Conservation (phyloP, 1,140 invertebrate genomes). For the Zaprionus ornatus region DNA sequence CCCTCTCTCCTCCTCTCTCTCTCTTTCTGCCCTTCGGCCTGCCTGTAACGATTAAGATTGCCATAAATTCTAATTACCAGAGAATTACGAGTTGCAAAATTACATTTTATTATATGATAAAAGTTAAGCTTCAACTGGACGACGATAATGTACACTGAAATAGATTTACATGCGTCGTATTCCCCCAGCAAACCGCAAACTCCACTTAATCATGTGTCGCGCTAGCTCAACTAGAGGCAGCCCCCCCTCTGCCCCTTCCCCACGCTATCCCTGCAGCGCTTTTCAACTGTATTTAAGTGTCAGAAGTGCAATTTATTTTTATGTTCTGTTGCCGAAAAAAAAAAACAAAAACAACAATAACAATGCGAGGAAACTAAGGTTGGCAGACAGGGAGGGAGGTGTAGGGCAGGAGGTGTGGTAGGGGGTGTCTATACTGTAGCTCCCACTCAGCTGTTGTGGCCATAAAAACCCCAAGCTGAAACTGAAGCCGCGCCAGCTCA, state of each 20-base stretch:
- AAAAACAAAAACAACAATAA: constrained; percentile 36
- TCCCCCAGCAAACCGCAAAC: constrained; percentile 67
- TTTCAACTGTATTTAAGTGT: constrained; percentile 76
- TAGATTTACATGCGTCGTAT: constrained; percentile 80
- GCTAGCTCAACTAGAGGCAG: constrained; percentile 10
- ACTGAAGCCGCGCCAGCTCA: constrained; percentile 2
- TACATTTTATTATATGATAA: constrained; percentile 83
- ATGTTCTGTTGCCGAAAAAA: constrained; percentile 74
- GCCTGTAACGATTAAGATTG: constrained; percentile 76
- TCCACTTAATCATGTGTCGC: constrained; percentile 80
- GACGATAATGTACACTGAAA: constrained; percentile 81
- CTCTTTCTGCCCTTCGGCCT: constrained; percentile 30
- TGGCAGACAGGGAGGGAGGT: constrained; percentile 1
- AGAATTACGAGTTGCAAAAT: constrained; percentile 82
- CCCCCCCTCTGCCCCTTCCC: not conserved
- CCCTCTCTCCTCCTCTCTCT: not conserved
- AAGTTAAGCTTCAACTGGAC: constrained; percentile 82
- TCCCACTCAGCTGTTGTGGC: constrained; percentile 65
- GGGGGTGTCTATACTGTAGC: not conserved
- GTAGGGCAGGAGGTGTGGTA: not conserved
- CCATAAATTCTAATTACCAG: constrained; percentile 82
- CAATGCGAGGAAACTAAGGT: constrained; percentile 70
- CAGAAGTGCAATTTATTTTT: constrained; percentile 82
- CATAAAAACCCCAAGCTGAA: constrained; percentile 71
- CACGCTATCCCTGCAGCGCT: constrained; percentile 33